Conservation (phyloP, 2,797 vertebrate species). For the Alca torda region DNA sequence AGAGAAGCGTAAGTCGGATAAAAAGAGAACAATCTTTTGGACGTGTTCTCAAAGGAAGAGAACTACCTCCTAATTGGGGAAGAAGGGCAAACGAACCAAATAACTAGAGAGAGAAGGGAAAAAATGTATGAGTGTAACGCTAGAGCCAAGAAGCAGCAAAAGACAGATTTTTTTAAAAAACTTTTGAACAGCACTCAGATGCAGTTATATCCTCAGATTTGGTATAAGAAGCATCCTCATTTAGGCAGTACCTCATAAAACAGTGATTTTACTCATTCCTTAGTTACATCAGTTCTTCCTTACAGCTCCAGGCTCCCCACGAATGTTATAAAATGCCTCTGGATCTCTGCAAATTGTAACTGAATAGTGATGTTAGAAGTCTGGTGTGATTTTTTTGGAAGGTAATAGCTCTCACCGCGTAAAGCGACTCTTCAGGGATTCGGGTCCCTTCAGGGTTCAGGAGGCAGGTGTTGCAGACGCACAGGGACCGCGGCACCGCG, state of each 20-base stretch:
- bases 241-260: background rate
- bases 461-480: background rate
- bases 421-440: background rate
- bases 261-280: background rate
- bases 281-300: background rate
- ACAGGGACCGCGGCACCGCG: too few relatives aligned
- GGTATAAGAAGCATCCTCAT: background rate
- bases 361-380: background rate
- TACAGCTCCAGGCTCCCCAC: background rate
- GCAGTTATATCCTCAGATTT: background rate
- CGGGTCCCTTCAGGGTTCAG: background rate
- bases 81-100: background rate
- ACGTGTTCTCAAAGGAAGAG: background rate
- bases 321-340: background rate
- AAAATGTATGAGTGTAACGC: background rate
- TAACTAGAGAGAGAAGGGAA: background rate
- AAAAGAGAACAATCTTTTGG: background rate
- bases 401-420: background rate
- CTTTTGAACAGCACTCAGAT: background rate
- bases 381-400: background rate
- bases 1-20: background rate
- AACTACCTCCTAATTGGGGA: background rate
- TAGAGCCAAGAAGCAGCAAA: background rate
- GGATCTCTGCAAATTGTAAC: background rate
- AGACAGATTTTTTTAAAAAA: background rate